These are phyloP conservation scores for Arnoldichthys spilopterus DNA, from an alignment of 2,797 vertebrate genomes.

Conservation along the genomic window DNA sequence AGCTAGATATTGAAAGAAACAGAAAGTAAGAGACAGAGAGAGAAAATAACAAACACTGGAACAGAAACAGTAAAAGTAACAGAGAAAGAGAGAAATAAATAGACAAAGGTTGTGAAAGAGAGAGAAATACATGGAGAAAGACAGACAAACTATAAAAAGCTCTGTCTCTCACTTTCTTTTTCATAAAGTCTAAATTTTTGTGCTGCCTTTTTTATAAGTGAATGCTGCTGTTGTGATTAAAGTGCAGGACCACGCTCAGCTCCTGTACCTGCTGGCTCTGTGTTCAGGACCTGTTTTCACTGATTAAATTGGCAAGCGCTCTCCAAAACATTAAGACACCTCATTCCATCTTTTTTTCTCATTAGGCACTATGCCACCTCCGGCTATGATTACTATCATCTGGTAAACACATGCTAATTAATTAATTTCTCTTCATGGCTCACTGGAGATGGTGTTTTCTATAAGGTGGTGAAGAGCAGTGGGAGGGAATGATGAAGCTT, in stretches of 20 bases:
- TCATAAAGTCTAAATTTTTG: background rate
- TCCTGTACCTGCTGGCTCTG: conserved; percentile 1
- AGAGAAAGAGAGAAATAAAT: background rate
- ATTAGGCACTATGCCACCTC: conserved; percentile 61
- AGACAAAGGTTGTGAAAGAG: background rate
- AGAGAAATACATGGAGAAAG: background rate
- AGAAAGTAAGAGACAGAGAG: background rate
- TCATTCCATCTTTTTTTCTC: conserved; percentile 65
- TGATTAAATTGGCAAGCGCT: conserved; percentile 61
- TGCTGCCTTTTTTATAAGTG: no score
- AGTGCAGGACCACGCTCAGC: background rate
- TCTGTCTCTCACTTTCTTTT: no score
- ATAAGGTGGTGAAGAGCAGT: conserved; percentile 69
- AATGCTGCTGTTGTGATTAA: background rate
- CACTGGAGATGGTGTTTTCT: conserved; percentile 64
- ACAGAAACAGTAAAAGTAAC: background rate
- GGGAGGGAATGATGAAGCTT: background rate
- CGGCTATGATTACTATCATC: conserved; percentile 65
- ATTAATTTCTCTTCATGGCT: conserved; percentile 73
- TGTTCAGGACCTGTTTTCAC: conserved; percentile 17
- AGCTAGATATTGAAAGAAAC: background rate
- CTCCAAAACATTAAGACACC: conserved; percentile 53
- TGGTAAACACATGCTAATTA: conserved; percentile 71
- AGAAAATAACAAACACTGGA: background rate
- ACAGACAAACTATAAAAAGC: background rate